Evolutionary conservation across 35 echinoderm and acorn worm genomes (phyloP).

Genomic region (Nesometra sesokonis): DNA sequence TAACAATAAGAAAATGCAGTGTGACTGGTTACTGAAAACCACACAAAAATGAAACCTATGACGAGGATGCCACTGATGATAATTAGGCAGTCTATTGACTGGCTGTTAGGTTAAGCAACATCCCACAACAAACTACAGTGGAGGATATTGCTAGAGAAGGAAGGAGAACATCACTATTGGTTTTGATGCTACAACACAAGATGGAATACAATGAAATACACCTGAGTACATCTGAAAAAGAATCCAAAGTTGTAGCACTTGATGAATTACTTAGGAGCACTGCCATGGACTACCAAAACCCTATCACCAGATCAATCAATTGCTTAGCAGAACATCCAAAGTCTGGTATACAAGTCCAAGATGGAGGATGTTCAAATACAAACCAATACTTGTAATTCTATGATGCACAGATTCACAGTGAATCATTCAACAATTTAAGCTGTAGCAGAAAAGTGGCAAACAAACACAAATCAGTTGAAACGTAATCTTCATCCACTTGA

Average conservation of each 20-base stretch:
- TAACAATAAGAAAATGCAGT: background rate
- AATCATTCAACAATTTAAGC: background rate
- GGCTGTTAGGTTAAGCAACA: too few relatives aligned
- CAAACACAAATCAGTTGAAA: too few relatives aligned
- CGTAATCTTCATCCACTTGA: slow-evolving; percentile 27
- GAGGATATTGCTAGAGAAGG: too few relatives aligned
- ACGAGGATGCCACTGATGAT: background rate
- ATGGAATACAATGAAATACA: slow-evolving; percentile 37
- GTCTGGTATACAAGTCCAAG: background rate
- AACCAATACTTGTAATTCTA: background rate
- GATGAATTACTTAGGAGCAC: slow-evolving; percentile 30
- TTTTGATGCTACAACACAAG: too few relatives aligned
- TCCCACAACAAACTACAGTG: too few relatives aligned
- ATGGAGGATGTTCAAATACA: background rate
- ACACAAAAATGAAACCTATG: background rate
- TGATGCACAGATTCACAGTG: background rate
- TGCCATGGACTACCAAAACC: slow-evolving; percentile 11
- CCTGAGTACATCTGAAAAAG: background rate
- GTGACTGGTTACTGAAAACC: background rate
- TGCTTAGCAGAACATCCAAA: background rate
- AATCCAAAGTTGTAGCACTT: slow-evolving; percentile 11
- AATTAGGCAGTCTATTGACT: background rate
- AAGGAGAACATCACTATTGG: too few relatives aligned
- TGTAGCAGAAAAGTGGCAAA: too few relatives aligned
- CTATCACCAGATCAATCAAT: slow-evolving; percentile 8